phyloP scores from a whole-genome alignment of 2,888 invertebrate genomes.

The Petrolisthes manimaculis region DNA sequence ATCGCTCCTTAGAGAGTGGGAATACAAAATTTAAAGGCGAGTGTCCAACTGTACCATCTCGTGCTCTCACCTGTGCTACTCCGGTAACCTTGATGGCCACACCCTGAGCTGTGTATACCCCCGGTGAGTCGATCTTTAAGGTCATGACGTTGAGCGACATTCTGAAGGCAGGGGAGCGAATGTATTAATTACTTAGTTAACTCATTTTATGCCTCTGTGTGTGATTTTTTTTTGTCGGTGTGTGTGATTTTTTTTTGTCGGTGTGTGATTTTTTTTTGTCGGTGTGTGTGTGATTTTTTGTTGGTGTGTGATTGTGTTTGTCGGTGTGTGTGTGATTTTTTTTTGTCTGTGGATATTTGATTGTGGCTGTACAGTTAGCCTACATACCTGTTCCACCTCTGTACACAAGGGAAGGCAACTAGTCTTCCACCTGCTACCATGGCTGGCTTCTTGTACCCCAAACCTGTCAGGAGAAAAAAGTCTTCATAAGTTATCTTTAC shows the following conservation, averaged over 20 bases:
- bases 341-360: no score
- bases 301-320: background rate
- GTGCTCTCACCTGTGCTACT: constrained; percentile 48
- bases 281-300: background rate
- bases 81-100: constrained; percentile 49
- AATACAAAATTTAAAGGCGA: no score
- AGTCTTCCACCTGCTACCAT: constrained; percentile 44
- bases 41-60: no score
- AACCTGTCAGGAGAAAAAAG: constrained; percentile 16
- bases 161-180: background rate
- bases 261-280: background rate
- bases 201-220: background rate
- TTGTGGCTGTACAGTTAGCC: no score
- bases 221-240: no score
- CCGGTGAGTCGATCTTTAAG: constrained; percentile 28
- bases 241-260: no score
- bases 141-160: constrained; percentile 55
- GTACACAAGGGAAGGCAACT: constrained; percentile 39
- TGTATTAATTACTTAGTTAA: background rate
- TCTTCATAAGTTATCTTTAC: background rate
- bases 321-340: no score
- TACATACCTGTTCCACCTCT: constrained; percentile 44
- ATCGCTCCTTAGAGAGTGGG: no score
- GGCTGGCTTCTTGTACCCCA: constrained; percentile 41
- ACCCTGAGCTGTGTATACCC: constrained; percentile 49